These are phyloP conservation scores for Leuctra nigra DNA, from an alignment of 2,888 invertebrate species.

Conservation along the genomic window DNA sequence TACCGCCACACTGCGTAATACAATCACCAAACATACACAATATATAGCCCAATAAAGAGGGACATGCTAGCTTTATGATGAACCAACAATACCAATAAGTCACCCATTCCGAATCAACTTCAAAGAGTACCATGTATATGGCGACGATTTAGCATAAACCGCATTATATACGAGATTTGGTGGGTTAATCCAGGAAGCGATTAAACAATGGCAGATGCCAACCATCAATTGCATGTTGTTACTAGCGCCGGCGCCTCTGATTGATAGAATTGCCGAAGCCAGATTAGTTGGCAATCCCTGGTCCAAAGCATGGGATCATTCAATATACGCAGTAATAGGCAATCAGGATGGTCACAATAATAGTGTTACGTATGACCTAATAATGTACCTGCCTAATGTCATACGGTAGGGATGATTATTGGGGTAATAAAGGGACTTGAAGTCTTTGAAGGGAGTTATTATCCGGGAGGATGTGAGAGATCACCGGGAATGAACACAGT, in stretches of 20 bases:
- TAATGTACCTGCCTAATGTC: too few species aligned
- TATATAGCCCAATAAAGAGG: too few species aligned
- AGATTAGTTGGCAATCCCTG: constrained; percentile 25
- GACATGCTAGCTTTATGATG: constrained; percentile 9
- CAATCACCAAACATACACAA: too few species aligned
- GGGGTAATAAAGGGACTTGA: too few species aligned
- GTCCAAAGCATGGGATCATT: constrained; percentile 3
- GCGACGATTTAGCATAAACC: constrained; percentile 25
- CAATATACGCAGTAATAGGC: constrained; percentile 9
- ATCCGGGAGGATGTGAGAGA: too few species aligned
- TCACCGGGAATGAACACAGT: too few species aligned
- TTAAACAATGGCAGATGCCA: constrained; percentile 38
- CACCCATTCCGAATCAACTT: constrained; percentile 26
- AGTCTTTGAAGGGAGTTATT: too few species aligned
- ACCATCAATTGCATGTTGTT: constrained; percentile 38
- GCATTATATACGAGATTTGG: constrained; percentile 25
- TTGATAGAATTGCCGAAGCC: constrained; percentile 34
- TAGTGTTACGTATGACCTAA: too few species aligned
- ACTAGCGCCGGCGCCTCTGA: constrained; percentile 33
- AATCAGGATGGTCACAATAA: too few species aligned
- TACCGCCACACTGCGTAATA: too few species aligned
- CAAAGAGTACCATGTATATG: constrained; percentile 26
- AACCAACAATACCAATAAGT: constrained; percentile 24
- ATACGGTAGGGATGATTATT: too few species aligned
- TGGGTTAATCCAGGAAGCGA: constrained; percentile 38